A percentile compares a stretch with the other conserved stretches of the same genome.
These are phyloP conservation scores for Stenchaetothrips biformis DNA, from an alignment of 2,888 invertebrate species.

Conservation along the genomic window DNA sequence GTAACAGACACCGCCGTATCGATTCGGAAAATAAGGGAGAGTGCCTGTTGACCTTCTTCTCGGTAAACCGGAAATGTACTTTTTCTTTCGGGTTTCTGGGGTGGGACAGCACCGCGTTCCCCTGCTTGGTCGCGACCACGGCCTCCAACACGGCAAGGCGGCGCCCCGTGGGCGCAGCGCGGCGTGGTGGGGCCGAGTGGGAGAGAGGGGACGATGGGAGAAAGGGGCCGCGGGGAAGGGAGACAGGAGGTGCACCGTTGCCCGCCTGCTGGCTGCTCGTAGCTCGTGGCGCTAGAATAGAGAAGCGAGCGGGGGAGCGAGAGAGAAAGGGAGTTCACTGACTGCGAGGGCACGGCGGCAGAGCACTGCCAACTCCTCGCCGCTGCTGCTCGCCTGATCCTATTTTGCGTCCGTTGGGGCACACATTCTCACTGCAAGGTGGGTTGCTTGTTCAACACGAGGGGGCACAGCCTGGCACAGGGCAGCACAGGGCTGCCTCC, in stretches of 20 bases:
- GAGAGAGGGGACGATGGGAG: neutral
- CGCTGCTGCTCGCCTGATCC: neutral
- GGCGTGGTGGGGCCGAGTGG: neutral
- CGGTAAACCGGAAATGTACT: too few relatives aligned
- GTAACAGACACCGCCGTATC: too few relatives aligned
- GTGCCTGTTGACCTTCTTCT: too few relatives aligned
- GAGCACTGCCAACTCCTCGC: neutral
- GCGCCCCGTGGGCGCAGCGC: too few relatives aligned
- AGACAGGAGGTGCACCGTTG: neutral
- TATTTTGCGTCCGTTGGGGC: slow-evolving; percentile 2
- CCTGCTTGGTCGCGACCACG: too few relatives aligned
- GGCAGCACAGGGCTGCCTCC: neutral
- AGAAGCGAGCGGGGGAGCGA: neutral
- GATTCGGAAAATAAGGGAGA: too few relatives aligned
- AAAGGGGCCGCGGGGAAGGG: neutral
- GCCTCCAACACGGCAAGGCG: too few relatives aligned
- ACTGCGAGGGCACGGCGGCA: neutral
- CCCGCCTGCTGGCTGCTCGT: neutral
- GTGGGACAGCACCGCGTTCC: too few relatives aligned
- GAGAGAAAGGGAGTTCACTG: neutral
- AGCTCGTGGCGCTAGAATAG: neutral
- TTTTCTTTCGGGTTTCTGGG: too few relatives aligned
- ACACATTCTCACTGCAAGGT: slow-evolving; percentile 14
- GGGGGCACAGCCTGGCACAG: neutral
- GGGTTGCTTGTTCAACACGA: neutral